These are phyloP conservation scores for Centropristis striata DNA, from an alignment of 2,113 vertebrate genomes.

Conservation along the genomic window DNA sequence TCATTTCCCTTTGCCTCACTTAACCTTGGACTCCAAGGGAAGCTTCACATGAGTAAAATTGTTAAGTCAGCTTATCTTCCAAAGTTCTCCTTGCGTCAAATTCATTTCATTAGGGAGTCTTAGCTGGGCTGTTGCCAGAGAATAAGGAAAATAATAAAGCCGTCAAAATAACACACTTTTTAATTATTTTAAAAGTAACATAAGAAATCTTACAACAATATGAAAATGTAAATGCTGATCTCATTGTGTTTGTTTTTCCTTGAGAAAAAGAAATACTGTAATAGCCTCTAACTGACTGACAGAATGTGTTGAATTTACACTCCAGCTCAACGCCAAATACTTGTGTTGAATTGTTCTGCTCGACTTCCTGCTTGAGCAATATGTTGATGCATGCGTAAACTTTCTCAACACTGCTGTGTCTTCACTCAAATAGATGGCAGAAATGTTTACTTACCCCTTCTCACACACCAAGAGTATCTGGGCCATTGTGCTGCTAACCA, in stretches of 20 bases:
- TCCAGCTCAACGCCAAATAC: slow-evolving; percentile 9
- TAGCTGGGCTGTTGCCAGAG: slow-evolving; percentile 40
- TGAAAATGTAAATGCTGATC: neutral
- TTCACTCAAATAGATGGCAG: slow-evolving; percentile 13
- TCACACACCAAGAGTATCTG: slow-evolving; percentile 37
- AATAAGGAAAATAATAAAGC: slow-evolving; percentile 51
- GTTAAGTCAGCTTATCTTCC: slow-evolving; percentile 69
- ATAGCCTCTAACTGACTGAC: neutral
- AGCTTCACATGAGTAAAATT: slow-evolving; percentile 50
- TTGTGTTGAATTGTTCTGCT: slow-evolving; percentile 16
- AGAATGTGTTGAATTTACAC: neutral
- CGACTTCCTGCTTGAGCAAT: neutral
- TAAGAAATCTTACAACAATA: neutral
- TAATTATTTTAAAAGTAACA: slow-evolving; percentile 35
- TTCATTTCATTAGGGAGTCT: slow-evolving; percentile 70
- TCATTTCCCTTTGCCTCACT: slow-evolving; percentile 42
- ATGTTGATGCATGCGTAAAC: slow-evolving; percentile 1
- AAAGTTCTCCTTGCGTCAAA: slow-evolving; percentile 60
- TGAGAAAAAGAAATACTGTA: neutral
- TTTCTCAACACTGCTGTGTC: slow-evolving; percentile 1
- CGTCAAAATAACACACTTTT: slow-evolving; percentile 29
- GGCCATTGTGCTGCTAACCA: slow-evolving; percentile 59
- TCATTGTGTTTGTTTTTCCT: neutral
- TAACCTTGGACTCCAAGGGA: slow-evolving; percentile 58
- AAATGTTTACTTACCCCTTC: slow-evolving; percentile 43